These are phyloP conservation scores for Platycercus adscitus DNA, from an alignment of 2,113 vertebrate genomes.

Conservation along the genomic window DNA sequence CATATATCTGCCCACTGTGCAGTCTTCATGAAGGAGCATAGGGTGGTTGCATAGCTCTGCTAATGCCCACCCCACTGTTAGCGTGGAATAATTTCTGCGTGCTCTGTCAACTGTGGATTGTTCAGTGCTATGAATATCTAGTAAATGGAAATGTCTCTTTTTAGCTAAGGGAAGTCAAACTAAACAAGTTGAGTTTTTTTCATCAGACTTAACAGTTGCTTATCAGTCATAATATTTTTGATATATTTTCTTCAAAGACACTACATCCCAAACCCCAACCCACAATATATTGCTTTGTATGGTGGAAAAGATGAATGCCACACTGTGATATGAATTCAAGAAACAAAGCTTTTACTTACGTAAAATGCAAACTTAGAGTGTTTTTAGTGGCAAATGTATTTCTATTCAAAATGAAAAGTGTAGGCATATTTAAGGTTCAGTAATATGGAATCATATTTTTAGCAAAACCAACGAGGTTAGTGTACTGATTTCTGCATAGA, in stretches of 20 bases:
- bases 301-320: neutral
- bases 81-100: neutral
- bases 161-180: neutral
- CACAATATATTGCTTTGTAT: too few species aligned
- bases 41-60: neutral
- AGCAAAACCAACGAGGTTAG: conserved; percentile 15
- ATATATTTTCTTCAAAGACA: neutral
- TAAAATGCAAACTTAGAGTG: neutral
- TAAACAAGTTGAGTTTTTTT: neutral
- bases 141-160: neutral
- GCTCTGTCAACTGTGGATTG: neutral
- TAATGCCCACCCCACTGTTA: fast-evolving
- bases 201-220: neutral
- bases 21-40: neutral
- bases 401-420: conserved; percentile 7
- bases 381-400: neutral
- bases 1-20: fast-evolving
- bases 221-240: neutral
- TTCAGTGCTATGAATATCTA: neutral
- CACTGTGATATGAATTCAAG: neutral
- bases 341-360: neutral
- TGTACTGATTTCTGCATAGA: conserved; percentile 45
- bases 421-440: conserved; percentile 16
- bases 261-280: neutral
- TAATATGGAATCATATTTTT: conserved; percentile 28